A percentile compares a stretch with the other conserved stretches of the same genome.
These are phyloP conservation scores for Sialis lutaria DNA, from an alignment of 2,888 invertebrate genomes.

Conservation along the genomic window DNA sequence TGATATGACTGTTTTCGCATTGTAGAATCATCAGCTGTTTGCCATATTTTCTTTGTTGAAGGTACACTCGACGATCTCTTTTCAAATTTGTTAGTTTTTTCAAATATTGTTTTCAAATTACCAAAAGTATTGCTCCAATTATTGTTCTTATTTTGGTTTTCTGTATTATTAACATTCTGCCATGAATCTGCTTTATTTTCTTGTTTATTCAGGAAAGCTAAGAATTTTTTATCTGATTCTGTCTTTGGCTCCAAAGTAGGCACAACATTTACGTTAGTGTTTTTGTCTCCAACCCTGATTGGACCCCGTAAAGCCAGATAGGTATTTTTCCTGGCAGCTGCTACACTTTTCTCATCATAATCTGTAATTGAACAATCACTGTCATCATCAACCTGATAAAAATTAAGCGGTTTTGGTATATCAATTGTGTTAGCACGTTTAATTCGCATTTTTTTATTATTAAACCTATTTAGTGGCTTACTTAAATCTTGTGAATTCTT, in stretches of 20 bases:
- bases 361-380: conserved; percentile 18
- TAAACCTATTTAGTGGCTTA: conserved; percentile 28
- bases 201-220: conserved; percentile 65
- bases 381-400: conserved; percentile 27
- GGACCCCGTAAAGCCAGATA: conserved; percentile 35
- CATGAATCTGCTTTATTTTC: conserved; percentile 25
- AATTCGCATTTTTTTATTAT: conserved; percentile 55
- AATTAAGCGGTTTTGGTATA: conserved; percentile 51
- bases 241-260: conserved; percentile 65
- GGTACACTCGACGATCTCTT: conserved; percentile 30
- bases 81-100: conserved; percentile 26
- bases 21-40: conserved; percentile 33
- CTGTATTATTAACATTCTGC: conserved; percentile 5
- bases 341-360: conserved; percentile 18
- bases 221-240: conserved; percentile 68
- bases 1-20: background rate
- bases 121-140: conserved; percentile 76
- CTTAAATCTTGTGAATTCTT: conserved; percentile 15
- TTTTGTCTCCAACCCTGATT: conserved; percentile 30
- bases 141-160: conserved; percentile 19
- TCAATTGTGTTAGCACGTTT: conserved; percentile 81
- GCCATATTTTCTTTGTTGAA: conserved; percentile 43
- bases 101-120: conserved; percentile 67
- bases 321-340: conserved; percentile 19
- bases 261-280: conserved; percentile 27